Evolutionary conservation across 2,888 invertebrate species (phyloP).

Genomic region (Galerucella pusilla): DNA sequence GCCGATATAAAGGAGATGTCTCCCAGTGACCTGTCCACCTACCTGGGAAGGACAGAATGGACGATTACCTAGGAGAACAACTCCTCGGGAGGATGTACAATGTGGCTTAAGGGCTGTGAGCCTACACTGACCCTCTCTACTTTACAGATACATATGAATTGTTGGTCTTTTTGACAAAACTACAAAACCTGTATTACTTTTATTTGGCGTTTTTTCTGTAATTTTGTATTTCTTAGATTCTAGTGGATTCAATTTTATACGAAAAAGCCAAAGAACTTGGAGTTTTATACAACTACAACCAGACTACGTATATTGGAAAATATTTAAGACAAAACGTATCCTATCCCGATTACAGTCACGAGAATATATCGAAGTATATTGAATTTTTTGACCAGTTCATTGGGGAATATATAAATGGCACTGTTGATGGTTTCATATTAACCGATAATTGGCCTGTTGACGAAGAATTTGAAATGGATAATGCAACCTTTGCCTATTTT

Average conservation of each 20-base stretch:
- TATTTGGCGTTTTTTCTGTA: too few species aligned
- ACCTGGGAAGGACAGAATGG: too few species aligned
- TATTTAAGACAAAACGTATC: slow-evolving; percentile 56
- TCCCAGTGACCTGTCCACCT: too few species aligned
- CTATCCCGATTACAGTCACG: slow-evolving; percentile 59
- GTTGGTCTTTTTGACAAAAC: too few species aligned
- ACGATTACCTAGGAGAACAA: too few species aligned
- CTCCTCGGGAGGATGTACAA: too few species aligned
- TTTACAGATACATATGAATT: too few species aligned
- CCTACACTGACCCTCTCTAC: too few species aligned
- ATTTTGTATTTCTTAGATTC: slow-evolving; percentile 33
- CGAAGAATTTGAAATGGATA: slow-evolving; percentile 59
- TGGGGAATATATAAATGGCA: slow-evolving; percentile 37
- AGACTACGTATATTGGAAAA: slow-evolving; percentile 50
- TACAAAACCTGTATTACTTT: too few species aligned
- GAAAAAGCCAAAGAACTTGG: slow-evolving; percentile 48
- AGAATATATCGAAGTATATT: slow-evolving; percentile 51
- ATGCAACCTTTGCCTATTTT: slow-evolving; percentile 66
- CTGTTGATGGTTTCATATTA: slow-evolving; percentile 66
- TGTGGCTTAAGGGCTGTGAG: too few species aligned
- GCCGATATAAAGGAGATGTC: too few species aligned
- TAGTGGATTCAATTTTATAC: slow-evolving; percentile 47
- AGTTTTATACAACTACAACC: slow-evolving; percentile 54
- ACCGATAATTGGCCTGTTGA: slow-evolving; percentile 71
- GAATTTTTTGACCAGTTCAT: slow-evolving; percentile 45